Base-by-base conservation (phyloP, 2,797 vertebrate species). In the Molossus alvarezi region DNA sequence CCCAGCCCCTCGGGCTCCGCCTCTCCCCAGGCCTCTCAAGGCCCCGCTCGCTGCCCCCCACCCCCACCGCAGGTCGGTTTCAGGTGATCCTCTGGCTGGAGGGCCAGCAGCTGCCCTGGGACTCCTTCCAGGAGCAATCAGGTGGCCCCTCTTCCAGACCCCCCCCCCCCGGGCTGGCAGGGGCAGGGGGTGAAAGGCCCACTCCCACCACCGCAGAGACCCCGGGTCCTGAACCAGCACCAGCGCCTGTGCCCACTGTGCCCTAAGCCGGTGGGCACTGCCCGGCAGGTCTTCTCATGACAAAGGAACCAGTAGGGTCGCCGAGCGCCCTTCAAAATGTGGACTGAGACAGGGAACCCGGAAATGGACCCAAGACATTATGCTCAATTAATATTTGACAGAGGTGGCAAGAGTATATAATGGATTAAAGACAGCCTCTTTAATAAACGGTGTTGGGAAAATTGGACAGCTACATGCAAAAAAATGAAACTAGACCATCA, bases 51-150 rank as follows among this genome's bases (percentile, higher is more conserved):
- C 58, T 17, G 33, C 33, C 23, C 69, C 85, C 69, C 33, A 33
- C 33, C 82, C 91, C 58, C 27, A 8, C 57, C 60, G 17, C 33
- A 21, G 67, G 55, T 33, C 0, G 37, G 84, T 93, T 95, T 97
- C 95, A 95, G 58, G 5, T 2, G 14, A 18, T 8, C n/a, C 60
- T 27, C 88, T 4, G 15, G 72, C 90, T 51, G 86, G 0, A 0
- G 73, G 65, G 79, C n/a, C 64, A 25, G 82, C 25, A 75, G 88
- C 93, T 95, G 60, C 76, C 20, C 85, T 76, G 86, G 92, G 90
- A 65, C 33, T 25, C 71, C 69, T 88, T 79, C 90, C 76, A 29
- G 65, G 73, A 57, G 77, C 81, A 80, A 21, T 9, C 72, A 94
- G 73, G 67, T 0, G 73, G 72, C 48, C 82, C 72, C 29, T 7